A percentile compares a stretch with the other conserved stretches of the same genome.
Conservation (phyloP, 2,888 invertebrate species). For the Ramazzottius varieornatus region DNA sequence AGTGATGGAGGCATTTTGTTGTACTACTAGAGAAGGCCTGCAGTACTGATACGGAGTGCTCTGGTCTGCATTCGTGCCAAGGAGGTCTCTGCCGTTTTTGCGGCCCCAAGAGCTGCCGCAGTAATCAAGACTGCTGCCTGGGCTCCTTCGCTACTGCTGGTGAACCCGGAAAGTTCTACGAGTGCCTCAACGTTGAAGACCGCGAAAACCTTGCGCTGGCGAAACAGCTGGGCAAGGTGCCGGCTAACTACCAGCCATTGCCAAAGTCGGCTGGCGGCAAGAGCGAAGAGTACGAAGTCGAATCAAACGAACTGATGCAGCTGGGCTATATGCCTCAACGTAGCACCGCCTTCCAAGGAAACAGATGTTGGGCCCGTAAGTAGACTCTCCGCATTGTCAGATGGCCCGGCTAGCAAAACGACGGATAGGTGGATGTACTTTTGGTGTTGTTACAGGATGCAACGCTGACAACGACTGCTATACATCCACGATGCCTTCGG, state of each 20-base stretch:
- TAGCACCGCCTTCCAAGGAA: not conserved
- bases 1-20: no score
- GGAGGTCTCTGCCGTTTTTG: slow-evolving; percentile 2
- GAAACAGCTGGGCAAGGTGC: not conserved
- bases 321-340: not conserved
- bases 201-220: not conserved
- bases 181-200: not conserved
- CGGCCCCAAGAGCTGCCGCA: slow-evolving; percentile 4
- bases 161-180: not conserved
- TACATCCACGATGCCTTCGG: not conserved
- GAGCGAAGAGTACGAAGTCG: not conserved
- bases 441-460: no score
- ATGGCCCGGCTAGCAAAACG: no score
- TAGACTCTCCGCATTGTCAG: not conserved
- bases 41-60: not conserved
- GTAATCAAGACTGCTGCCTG: not conserved
- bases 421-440: no score
- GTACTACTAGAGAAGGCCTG: not conserved
- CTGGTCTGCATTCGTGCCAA: not conserved
- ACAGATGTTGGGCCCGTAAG: not conserved
- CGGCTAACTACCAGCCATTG: slow-evolving; percentile 2
- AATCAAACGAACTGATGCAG: not conserved
- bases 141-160: not conserved
- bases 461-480: slow-evolving; percentile 1
- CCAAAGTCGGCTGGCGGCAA: not conserved